Evolutionary conservation across 2,888 invertebrate species (phyloP).

Genomic region (Eugnorisma glareosa): DNA sequence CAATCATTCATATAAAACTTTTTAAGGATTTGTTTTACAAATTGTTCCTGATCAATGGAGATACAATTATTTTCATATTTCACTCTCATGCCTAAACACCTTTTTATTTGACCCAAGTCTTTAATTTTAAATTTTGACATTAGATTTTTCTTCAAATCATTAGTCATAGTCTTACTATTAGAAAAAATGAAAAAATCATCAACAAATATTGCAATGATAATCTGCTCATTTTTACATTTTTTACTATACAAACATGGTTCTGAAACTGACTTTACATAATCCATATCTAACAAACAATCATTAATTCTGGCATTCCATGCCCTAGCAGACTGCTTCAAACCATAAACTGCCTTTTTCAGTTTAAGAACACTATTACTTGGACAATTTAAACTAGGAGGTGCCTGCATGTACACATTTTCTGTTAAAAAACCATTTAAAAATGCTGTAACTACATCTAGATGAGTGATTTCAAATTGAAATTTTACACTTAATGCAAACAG

Average conservation of each 20-base stretch:
- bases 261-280: conserved; percentile 52
- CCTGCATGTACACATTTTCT: conserved; percentile 23
- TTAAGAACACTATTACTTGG: conserved; percentile 40
- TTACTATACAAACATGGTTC: conserved; percentile 68
- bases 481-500: no score
- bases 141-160: conserved; percentile 11
- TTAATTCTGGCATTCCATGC: conserved; percentile 63
- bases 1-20: conserved; percentile 2
- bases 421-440: conserved; percentile 36
- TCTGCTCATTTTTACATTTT: not conserved
- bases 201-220: not conserved
- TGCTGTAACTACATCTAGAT: conserved; percentile 24
- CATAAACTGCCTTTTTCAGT: conserved; percentile 64
- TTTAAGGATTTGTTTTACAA: conserved; percentile 12
- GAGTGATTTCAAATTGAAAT: not conserved
- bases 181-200: not conserved
- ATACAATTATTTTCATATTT: not conserved
- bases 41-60: conserved; percentile 26
- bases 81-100: conserved; percentile 29
- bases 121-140: conserved; percentile 19
- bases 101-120: conserved; percentile 18
- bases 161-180: not conserved
- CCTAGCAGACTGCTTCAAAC: conserved; percentile 62
- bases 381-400: conserved; percentile 23
- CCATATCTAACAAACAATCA: conserved; percentile 42